Percentiles rank a stretch among this genome's conserved stretches.
phyloP scores from a whole-genome alignment of 2,888 invertebrate genomes.

The Orthosia gothica region DNA sequence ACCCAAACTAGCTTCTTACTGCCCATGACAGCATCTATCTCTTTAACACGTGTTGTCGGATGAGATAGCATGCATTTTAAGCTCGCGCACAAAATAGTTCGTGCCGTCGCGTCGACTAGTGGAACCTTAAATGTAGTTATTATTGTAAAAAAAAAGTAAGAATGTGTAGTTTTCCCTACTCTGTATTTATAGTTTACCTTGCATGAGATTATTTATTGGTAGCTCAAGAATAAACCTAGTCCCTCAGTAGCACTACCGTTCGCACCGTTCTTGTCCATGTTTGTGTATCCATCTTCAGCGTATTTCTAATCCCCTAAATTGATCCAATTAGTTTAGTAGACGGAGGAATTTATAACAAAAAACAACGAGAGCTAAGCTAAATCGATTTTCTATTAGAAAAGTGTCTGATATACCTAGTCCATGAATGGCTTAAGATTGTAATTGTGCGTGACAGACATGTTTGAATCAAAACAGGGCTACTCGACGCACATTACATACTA shows the following conservation, averaged over 20 bases:
- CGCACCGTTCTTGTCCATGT: neutral
- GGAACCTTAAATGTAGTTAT: neutral
- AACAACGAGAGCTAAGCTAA: neutral
- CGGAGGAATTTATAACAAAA: neutral
- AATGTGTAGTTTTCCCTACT: neutral
- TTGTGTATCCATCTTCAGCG: neutral
- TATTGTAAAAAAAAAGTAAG: neutral
- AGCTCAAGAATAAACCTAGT: neutral
- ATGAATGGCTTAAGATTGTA: constrained; percentile 12
- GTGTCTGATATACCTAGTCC: neutral
- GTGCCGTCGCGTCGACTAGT: too few relatives aligned
- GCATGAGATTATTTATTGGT: neutral
- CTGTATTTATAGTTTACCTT: constrained; percentile 6
- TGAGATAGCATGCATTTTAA: too few relatives aligned
- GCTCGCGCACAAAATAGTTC: too few relatives aligned
- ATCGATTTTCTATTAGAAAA: neutral
- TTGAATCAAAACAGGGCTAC: constrained; percentile 27
- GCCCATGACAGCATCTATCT: too few relatives aligned
- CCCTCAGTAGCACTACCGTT: neutral
- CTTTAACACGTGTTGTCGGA: too few relatives aligned
- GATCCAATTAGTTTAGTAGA: neutral
- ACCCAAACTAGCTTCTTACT: too few relatives aligned
- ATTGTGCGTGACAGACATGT: constrained; percentile 31
- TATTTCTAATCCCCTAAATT: neutral
- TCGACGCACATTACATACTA: constrained; percentile 52